Evolutionary conservation across 2,888 invertebrate genomes (phyloP).

Genomic region (Stenodema calcarata): DNA sequence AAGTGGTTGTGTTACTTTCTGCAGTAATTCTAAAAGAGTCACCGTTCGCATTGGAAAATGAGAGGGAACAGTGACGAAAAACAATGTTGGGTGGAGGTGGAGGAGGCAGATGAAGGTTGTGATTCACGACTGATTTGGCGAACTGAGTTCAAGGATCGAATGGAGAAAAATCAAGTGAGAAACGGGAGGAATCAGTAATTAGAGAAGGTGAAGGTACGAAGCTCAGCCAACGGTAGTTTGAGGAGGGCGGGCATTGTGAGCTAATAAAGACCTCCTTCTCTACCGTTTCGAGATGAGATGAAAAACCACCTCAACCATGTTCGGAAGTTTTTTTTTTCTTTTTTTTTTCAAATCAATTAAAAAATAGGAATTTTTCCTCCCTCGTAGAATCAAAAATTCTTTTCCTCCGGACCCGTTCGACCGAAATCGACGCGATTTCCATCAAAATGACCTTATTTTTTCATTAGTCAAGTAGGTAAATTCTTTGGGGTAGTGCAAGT

Average conservation of each 20-base stretch:
- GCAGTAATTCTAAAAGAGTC: neutral
- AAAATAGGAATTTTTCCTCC: neutral
- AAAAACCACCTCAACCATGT: neutral
- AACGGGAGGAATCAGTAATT: conserved; percentile 1
- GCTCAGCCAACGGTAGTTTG: neutral
- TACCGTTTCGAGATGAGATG: neutral
- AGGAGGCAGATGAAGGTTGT: no score
- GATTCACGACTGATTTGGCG: neutral
- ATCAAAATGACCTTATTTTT: no score
- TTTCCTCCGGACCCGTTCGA: no score
- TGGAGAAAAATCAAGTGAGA: neutral
- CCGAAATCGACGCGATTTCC: no score
- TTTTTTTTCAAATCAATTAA: neutral
- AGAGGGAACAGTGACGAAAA: neutral
- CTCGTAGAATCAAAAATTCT: no score
- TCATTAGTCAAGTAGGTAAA: no score
- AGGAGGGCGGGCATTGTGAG: neutral
- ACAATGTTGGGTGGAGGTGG: no score
- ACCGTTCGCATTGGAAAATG: neutral
- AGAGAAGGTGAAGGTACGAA: neutral
- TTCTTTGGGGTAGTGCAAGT: no score
- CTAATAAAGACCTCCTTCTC: neutral
- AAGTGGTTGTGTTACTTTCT: neutral
- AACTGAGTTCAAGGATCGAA: neutral
- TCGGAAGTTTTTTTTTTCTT: neutral